Percentiles rank a stretch among this genome's conserved stretches.
Evolutionary conservation across 2,797 vertebrate species (phyloP).

Genomic region (Anolis apletophallus): DNA sequence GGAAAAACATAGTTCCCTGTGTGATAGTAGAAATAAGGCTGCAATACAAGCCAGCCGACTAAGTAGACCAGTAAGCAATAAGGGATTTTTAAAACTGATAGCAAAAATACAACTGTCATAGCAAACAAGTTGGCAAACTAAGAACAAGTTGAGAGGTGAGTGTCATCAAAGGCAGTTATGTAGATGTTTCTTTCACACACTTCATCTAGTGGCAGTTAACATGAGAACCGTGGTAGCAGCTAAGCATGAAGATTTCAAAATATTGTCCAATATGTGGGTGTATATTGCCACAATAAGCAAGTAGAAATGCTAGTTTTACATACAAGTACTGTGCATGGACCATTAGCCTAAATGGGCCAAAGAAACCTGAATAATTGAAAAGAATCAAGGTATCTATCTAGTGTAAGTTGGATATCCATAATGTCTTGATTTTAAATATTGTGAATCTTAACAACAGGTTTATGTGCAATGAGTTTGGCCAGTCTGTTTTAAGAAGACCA

Average conservation of each 20-base stretch:
- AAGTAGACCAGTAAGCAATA: too few relatives aligned
- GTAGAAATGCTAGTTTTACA: not conserved
- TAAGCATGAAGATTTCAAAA: not conserved
- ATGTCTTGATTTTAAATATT: slow-evolving; percentile 5
- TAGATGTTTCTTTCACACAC: not conserved
- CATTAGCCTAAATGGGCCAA: too few relatives aligned
- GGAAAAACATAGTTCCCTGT: too few relatives aligned
- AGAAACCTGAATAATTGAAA: not conserved
- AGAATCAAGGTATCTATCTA: too few relatives aligned
- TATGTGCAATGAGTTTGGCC: not conserved
- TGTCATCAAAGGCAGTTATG: not conserved
- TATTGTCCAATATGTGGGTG: not conserved
- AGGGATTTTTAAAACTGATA: not conserved
- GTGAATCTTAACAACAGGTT: not conserved
- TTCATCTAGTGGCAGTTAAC: not conserved
- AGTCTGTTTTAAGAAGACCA: not conserved
- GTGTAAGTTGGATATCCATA: too few relatives aligned
- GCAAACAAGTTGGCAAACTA: not conserved
- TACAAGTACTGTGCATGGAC: not conserved
- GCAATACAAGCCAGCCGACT: too few relatives aligned
- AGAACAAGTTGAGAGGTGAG: not conserved
- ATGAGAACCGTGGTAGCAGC: not conserved
- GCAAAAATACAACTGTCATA: not conserved
- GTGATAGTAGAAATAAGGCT: too few relatives aligned
- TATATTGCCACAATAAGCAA: not conserved